These are phyloP conservation scores for Cerastoderma edule DNA, from an alignment of 2,888 invertebrate genomes.

Conservation along the genomic window DNA sequence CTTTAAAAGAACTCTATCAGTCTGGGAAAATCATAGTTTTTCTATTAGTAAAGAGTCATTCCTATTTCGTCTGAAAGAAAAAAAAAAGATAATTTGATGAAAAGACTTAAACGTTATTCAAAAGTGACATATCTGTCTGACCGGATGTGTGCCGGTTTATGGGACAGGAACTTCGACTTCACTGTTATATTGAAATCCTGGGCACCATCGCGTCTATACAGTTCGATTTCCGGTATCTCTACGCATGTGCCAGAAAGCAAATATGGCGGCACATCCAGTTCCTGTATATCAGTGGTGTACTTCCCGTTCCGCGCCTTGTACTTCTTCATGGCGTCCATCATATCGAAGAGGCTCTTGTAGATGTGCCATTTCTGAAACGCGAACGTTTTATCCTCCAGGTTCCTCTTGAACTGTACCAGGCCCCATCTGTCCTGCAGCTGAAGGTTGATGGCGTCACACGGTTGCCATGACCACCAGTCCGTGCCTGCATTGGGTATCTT, in stretches of 20 bases:
- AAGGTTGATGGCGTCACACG: slow-evolving; percentile 48
- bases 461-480: slow-evolving; percentile 62
- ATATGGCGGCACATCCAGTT: slow-evolving; percentile 58
- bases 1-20: too few relatives aligned
- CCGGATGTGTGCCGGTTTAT: slow-evolving; percentile 42
- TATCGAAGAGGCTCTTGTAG: slow-evolving; percentile 65
- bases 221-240: slow-evolving; percentile 44
- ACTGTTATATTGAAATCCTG: slow-evolving; percentile 40
- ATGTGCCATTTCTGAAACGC: slow-evolving; percentile 60
- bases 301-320: slow-evolving; percentile 42
- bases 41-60: too few relatives aligned
- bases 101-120: slow-evolving; percentile 15
- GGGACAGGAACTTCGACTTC: slow-evolving; percentile 28
- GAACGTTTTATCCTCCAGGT: slow-evolving; percentile 44
- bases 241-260: slow-evolving; percentile 50
- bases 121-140: slow-evolving; percentile 56
- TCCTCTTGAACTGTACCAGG: slow-evolving; percentile 67
- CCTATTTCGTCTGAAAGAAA: too few relatives aligned
- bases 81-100: too few relatives aligned
- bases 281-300: slow-evolving; percentile 37
- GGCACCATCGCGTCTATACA: slow-evolving; percentile 12
- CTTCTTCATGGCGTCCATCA: slow-evolving; percentile 60
- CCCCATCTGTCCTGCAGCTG: slow-evolving; percentile 69
- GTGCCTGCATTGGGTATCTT: slow-evolving; percentile 26
- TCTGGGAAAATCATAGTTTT: too few relatives aligned